phyloP scores from a whole-genome alignment of 2,113 vertebrate species.

The Limanda limanda region DNA sequence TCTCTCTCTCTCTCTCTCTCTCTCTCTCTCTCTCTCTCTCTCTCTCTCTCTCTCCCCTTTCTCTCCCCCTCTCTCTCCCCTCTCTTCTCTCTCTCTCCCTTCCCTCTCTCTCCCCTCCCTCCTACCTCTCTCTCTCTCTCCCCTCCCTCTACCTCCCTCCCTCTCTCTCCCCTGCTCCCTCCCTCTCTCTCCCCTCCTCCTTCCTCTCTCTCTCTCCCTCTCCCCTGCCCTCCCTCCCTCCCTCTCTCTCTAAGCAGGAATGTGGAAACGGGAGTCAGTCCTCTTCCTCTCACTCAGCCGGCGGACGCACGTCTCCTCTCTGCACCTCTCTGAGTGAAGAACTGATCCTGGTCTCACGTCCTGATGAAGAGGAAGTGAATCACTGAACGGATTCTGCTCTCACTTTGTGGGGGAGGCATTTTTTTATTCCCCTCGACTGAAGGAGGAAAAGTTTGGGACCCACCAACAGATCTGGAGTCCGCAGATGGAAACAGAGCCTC shows the following conservation, averaged over 20 bases:
- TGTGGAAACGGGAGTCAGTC: conserved; percentile 46
- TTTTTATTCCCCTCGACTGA: neutral
- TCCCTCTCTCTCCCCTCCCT: neutral
- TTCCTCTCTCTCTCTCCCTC: neutral
- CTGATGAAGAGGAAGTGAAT: conserved; percentile 51
- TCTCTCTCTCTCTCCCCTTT: too few relatives aligned
- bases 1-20: neutral
- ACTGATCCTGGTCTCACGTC: conserved; percentile 25
- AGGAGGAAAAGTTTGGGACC: conserved; percentile 72
- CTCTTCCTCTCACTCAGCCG: conserved; percentile 3
- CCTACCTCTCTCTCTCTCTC: neutral
- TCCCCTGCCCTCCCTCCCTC: conserved; percentile 5
- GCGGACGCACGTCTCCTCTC: conserved; percentile 32
- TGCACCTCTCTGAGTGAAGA: conserved; percentile 12
- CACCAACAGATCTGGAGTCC: conserved; percentile 58
- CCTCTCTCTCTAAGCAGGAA: conserved; percentile 49
- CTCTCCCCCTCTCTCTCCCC: neutral
- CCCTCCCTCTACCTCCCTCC: too few relatives aligned
- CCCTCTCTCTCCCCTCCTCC: too few relatives aligned
- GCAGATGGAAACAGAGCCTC: conserved; percentile 62
- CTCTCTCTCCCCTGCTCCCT: neutral
- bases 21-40: conserved; percentile 1
- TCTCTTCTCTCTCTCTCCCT: neutral
- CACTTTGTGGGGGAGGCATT: conserved; percentile 14
- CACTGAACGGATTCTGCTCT: conserved; percentile 2